Evolutionary conservation across 2,888 invertebrate genomes (phyloP).

Genomic region (Frankliniella intonsa): DNA sequence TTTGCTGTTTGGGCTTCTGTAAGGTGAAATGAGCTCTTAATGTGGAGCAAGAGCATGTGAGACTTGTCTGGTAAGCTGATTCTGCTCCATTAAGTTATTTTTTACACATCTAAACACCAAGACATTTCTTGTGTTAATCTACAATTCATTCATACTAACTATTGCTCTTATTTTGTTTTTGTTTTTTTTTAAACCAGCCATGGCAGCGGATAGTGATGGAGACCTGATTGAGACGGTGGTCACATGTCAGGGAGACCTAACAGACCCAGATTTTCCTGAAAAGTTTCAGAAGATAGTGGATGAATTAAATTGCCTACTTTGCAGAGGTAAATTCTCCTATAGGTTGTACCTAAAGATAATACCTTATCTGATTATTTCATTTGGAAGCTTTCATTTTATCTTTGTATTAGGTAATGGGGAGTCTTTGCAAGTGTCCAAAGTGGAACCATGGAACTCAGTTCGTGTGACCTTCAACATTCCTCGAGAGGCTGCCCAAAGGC

Average conservation of each 20-base stretch:
- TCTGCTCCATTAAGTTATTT: slow-evolving; percentile 32
- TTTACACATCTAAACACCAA: too few relatives aligned
- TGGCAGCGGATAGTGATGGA: slow-evolving; percentile 83
- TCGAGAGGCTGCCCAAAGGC: slow-evolving; percentile 86
- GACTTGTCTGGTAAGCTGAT: slow-evolving; percentile 43
- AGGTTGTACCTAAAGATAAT: slow-evolving; percentile 29
- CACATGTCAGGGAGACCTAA: slow-evolving; percentile 87
- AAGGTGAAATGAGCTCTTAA: slow-evolving; percentile 28
- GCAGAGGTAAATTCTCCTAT: slow-evolving; percentile 58
- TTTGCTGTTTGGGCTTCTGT: slow-evolving; percentile 30
- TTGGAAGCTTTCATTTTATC: slow-evolving; percentile 18
- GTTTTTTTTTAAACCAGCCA: slow-evolving; percentile 47
- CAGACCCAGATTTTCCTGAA: slow-evolving; percentile 79
- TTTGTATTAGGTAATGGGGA: slow-evolving; percentile 49
- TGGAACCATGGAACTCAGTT: slow-evolving; percentile 98
- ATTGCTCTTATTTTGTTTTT: slow-evolving; percentile 38
- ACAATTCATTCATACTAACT: slow-evolving; percentile 7
- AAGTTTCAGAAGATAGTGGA: slow-evolving; percentile 73
- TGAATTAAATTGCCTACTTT: slow-evolving; percentile 71
- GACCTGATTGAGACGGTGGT: slow-evolving; percentile 69
- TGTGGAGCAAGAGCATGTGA: slow-evolving; percentile 44
- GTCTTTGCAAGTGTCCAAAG: slow-evolving; percentile 63
- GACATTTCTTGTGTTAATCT: slow-evolving; percentile 37
- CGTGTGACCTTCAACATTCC: slow-evolving; percentile 97
- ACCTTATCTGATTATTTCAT: slow-evolving; percentile 31